These are phyloP conservation scores for Boulengeromyrus knoepffleri DNA, from an alignment of 2,113 vertebrate genomes.

Conservation along the genomic window DNA sequence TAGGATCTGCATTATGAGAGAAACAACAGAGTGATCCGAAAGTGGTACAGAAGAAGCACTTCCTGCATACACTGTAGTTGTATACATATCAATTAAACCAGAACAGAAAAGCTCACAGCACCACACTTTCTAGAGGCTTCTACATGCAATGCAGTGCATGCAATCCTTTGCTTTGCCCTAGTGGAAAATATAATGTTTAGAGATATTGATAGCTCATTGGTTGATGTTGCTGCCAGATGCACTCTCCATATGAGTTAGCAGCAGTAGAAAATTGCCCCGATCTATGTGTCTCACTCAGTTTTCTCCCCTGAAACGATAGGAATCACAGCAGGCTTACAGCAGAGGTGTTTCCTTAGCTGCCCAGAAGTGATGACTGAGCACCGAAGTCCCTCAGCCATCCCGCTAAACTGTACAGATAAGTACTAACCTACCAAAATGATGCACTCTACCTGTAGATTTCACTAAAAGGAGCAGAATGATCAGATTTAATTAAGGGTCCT, in stretches of 20 bases:
- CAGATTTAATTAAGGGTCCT: not conserved
- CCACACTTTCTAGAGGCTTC: not conserved
- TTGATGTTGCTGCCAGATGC: not conserved
- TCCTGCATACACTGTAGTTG: not conserved
- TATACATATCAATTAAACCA: not conserved
- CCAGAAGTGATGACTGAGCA: not conserved
- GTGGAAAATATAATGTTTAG: not conserved
- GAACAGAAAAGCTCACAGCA: not conserved
- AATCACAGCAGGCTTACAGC: not conserved
- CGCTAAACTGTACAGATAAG: not conserved
- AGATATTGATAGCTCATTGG: not conserved
- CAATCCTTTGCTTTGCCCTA: not conserved
- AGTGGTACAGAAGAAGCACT: not conserved
- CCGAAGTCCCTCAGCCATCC: not conserved
- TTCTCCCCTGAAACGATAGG: not conserved
- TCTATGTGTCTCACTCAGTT: not conserved
- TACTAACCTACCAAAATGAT: not conserved
- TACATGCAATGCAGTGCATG: too few species aligned
- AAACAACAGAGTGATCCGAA: not conserved
- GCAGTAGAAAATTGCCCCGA: not conserved
- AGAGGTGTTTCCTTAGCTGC: not conserved
- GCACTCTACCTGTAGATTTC: not conserved
- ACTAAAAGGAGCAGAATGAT: not conserved
- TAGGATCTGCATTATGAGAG: constrained; percentile 60
- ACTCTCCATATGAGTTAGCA: not conserved